phyloP scores from a whole-genome alignment of 2,113 vertebrate species.

The Apistogramma diplotaenia region DNA sequence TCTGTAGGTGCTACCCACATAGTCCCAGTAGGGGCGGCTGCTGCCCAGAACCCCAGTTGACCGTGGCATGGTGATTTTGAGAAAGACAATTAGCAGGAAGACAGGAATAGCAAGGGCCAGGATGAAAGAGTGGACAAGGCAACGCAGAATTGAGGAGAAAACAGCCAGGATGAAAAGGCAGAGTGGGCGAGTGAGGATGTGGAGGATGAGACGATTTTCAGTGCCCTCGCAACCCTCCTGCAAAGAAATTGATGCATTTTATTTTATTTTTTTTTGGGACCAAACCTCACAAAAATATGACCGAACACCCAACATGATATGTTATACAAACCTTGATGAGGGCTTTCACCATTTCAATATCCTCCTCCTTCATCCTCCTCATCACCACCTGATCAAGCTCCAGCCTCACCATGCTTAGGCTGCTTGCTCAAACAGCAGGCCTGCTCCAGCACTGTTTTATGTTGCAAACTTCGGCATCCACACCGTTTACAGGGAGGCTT shows the following conservation, averaged over 20 bases:
- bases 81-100: conserved; percentile 79
- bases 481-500: not conserved
- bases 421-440: conserved; percentile 1
- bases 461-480: conserved; percentile 16
- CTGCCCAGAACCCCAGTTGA: conserved; percentile 78
- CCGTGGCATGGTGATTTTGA: conserved; percentile 84
- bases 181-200: conserved; percentile 82
- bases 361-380: conserved; percentile 78
- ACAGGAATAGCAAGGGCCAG: conserved; percentile 84
- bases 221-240: conserved; percentile 85
- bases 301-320: not conserved
- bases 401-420: conserved; percentile 72
- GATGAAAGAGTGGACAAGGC: conserved; percentile 84
- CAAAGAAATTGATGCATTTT: not conserved
- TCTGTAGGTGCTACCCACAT: conserved; percentile 75
- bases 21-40: conserved; percentile 79
- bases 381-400: conserved; percentile 76
- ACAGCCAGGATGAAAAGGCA: conserved; percentile 81
- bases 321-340: conserved; percentile 74
- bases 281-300: not conserved
- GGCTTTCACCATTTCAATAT: conserved; percentile 77
- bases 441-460: not conserved
- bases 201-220: conserved; percentile 85
- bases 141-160: conserved; percentile 82
- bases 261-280: not conserved